Conservation (phyloP, 2,797 vertebrate species). For the Gambelia wislizenii region DNA sequence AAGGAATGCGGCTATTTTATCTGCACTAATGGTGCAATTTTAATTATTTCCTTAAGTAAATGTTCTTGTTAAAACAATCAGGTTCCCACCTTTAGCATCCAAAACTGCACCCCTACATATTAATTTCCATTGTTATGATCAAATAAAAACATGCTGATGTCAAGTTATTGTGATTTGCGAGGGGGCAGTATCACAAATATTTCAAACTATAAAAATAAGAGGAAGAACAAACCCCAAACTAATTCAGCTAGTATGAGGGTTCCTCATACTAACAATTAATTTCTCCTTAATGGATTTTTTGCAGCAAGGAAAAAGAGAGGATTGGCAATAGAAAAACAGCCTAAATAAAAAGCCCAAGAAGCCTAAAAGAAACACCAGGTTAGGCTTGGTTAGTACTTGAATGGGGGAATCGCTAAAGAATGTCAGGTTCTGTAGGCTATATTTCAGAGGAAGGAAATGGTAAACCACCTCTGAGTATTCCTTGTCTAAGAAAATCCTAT, state of each 20-base stretch:
- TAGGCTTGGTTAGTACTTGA: too few species aligned
- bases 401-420: too few species aligned
- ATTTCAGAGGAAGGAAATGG: too few species aligned
- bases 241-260: neutral
- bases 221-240: neutral
- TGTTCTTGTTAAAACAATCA: slow-evolving; percentile 4
- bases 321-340: neutral
- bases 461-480: too few species aligned
- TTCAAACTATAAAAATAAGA: neutral
- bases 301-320: neutral
- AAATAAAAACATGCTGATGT: neutral
- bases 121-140: neutral
- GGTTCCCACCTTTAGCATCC: slow-evolving; percentile 5
- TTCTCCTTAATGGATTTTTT: neutral
- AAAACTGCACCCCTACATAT: slow-evolving; percentile 1
- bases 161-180: neutral
- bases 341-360: neutral
- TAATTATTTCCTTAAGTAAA: neutral
- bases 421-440: too few species aligned
- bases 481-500: too few species aligned
- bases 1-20: slow-evolving; percentile 25
- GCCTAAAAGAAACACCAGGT: too few species aligned
- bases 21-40: slow-evolving; percentile 9
- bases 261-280: neutral
- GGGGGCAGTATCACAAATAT: neutral